Base-by-base conservation (phyloP, 2,113 vertebrate species). In the Trematocara variabile region DNA sequence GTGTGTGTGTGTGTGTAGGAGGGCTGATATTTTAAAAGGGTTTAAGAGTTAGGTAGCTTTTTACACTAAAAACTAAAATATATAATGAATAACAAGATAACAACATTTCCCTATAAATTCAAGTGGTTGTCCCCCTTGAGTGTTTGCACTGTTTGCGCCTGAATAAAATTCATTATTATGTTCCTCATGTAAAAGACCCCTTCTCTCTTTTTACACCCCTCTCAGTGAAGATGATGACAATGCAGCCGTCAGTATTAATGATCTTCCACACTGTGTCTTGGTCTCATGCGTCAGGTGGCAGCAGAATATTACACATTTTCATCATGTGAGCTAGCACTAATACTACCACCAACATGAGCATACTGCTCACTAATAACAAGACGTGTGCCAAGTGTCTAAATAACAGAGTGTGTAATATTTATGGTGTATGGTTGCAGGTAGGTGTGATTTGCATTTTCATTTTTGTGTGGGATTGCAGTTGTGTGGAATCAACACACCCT, bases 221-320 rank as follows among this genome's bases (percentile, higher is more conserved):
- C 83, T 73, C 50, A 54, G 20, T 65, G 48, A 55, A 88, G 60
- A 68, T 60, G 6, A 53, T 83, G 22, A 75, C 22, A 6, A 50
- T 48, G 70, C 60, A 33, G 73, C 78, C 12, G 84, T 92, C 78
- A 70, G 50, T 2, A 33, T 50, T 89, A 88, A 94, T 89, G 75
- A 18, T 65, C 58, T 70, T 85, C n/a, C 30, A 63, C 33, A 48
- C 75, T 84, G 77, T 20, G 46, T 86, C 54, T 86, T 86, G 20
- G 50, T 80, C 63, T 87, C 44, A 55, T 88, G 39, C 5, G 20
- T 88, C 85, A 87, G 79, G 73, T 86, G 75, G 88, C 80, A 63
- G 55, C 65, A 73, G 75, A 86, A 89, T 92, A 94, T 93, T 92
- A 60, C 81, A 92, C 25, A 77, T 88, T 82, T 92, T 87, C 28